Evolutionary conservation across 2,888 invertebrate genomes (phyloP).

Genomic region (Spilarctia lutea): DNA sequence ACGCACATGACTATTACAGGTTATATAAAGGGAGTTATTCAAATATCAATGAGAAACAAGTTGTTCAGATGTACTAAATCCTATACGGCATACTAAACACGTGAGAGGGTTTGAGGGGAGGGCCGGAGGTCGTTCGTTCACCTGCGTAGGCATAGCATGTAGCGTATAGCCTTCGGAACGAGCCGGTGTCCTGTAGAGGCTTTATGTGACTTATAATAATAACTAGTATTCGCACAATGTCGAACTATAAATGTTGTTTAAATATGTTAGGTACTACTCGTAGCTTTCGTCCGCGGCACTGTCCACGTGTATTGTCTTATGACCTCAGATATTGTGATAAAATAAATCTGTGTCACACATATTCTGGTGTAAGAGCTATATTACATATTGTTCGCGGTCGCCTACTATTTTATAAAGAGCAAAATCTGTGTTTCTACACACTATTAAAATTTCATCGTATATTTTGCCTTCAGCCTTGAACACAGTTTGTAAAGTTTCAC

Average conservation of each 20-base stretch:
- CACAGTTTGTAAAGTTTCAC: too few relatives aligned
- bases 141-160: slow-evolving; percentile 49
- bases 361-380: too few relatives aligned
- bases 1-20: slow-evolving; percentile 5
- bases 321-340: too few relatives aligned
- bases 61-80: slow-evolving; percentile 12
- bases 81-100: slow-evolving; percentile 21
- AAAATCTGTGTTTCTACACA: too few relatives aligned
- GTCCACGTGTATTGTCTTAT: too few relatives aligned
- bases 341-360: too few relatives aligned
- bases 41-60: slow-evolving; percentile 13
- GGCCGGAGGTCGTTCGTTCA: slow-evolving; percentile 57
- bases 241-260: not conserved
- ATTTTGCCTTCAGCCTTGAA: too few relatives aligned
- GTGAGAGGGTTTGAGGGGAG: slow-evolving; percentile 30
- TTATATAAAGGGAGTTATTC: slow-evolving; percentile 4
- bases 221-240: not conserved
- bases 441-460: too few relatives aligned
- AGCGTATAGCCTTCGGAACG: slow-evolving; percentile 25
- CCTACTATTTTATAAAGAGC: too few relatives aligned
- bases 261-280: too few relatives aligned
- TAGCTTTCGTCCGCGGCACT: too few relatives aligned
- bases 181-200: slow-evolving; percentile 14
- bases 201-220: not conserved
- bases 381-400: too few relatives aligned